These are phyloP conservation scores for Acleris emargana DNA, from an alignment of 2,888 invertebrate species.

Conservation along the genomic window DNA sequence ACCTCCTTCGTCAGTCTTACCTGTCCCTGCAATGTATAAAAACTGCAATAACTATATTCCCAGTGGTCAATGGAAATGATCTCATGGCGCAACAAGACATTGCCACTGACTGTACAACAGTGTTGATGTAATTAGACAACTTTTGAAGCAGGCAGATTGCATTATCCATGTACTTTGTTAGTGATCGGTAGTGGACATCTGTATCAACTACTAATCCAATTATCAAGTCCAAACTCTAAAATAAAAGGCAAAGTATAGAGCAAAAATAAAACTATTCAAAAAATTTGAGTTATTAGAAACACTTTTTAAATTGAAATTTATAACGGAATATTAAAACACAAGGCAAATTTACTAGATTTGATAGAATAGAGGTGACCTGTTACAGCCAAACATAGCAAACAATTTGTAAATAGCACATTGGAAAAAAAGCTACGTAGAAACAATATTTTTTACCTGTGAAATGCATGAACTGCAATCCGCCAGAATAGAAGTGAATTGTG, in stretches of 20 bases:
- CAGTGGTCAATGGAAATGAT: constrained; percentile 59
- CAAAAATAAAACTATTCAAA: no score
- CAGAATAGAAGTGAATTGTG: constrained; percentile 52
- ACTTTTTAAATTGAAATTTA: no score
- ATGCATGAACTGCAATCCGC: constrained; percentile 60
- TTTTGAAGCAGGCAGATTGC: constrained; percentile 55
- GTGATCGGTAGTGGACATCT: constrained; percentile 43
- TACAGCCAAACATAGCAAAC: no score
- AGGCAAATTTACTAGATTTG: no score
- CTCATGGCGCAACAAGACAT: constrained; percentile 56
- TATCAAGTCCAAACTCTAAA: constrained; percentile 59
- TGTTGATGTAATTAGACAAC: constrained; percentile 59
- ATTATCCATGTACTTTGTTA: constrained; percentile 58
- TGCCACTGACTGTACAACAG: constrained; percentile 52
- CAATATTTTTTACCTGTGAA: constrained; percentile 50
- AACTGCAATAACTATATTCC: constrained; percentile 64
- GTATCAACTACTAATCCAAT: constrained; percentile 47
- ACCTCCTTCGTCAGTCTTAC: constrained; percentile 49
- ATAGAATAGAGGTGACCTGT: no score
- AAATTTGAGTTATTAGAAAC: no score
- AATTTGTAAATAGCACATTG: no score
- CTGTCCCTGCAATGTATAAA: constrained; percentile 80
- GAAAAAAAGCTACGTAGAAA: no score
- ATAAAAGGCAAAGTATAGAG: background rate
- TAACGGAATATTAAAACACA: no score